Conservation (phyloP, 2,888 invertebrate genomes). For the Epistrophe eligans region DNA sequence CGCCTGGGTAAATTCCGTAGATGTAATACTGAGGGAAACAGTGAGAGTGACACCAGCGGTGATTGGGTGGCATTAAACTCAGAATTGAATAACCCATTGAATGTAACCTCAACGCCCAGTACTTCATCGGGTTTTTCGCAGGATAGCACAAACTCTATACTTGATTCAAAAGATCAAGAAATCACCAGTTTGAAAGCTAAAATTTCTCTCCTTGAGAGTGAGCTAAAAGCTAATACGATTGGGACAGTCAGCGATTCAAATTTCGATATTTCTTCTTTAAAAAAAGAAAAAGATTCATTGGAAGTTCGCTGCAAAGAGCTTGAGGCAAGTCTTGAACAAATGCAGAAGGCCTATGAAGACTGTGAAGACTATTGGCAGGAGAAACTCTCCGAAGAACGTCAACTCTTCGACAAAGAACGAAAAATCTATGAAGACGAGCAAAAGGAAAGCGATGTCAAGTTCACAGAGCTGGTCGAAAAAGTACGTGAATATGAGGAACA, state of each 20-base stretch:
- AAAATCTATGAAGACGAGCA: conserved; percentile 89
- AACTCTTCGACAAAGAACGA: conserved; percentile 89
- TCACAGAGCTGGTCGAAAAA: conserved; percentile 89
- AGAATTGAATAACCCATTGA: conserved; percentile 80
- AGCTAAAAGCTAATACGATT: conserved; percentile 78
- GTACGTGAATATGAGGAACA: conserved; percentile 93
- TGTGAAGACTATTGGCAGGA: conserved; percentile 94
- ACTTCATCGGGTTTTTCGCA: conserved; percentile 79
- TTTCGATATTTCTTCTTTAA: conserved; percentile 35
- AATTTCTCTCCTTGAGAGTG: conserved; percentile 80
- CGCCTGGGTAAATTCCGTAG: conserved; percentile 86
- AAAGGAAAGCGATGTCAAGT: conserved; percentile 90
- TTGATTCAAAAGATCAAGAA: conserved; percentile 79
- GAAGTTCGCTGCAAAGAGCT: conserved; percentile 87
- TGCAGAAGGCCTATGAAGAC: conserved; percentile 91
- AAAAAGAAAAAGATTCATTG: conserved; percentile 82
- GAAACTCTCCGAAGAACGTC: conserved; percentile 91
- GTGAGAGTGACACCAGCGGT: conserved; percentile 82
- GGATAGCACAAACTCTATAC: conserved; percentile 77
- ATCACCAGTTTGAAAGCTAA: conserved; percentile 79
- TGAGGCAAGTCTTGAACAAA: conserved; percentile 89
- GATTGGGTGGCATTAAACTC: conserved; percentile 84
- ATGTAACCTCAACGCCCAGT: conserved; percentile 58
- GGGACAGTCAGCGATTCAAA: conserved; percentile 25
- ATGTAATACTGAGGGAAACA: conserved; percentile 84